Evolutionary conservation across 2,797 vertebrate species (phyloP).

Genomic region (Sebastes steindachneri): DNA sequence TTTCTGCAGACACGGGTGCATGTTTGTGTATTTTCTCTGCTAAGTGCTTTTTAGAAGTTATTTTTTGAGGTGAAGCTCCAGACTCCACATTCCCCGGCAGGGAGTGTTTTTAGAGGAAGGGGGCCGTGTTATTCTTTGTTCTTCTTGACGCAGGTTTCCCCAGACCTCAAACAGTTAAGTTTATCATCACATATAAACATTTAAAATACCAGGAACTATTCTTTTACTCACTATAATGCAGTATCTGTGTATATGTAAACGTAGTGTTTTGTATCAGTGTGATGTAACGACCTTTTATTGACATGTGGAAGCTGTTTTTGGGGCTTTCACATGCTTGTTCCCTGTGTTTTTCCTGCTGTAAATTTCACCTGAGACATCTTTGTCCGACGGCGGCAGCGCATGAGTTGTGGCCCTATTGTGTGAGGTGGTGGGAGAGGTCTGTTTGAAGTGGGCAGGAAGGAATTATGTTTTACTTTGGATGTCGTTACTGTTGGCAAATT

Average conservation of each 20-base stretch:
- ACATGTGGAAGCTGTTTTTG: background rate
- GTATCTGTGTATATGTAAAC: background rate
- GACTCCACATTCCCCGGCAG: slow-evolving; percentile 35
- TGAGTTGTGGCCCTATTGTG: slow-evolving; percentile 46
- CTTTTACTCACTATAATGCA: background rate
- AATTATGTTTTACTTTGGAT: slow-evolving; percentile 3
- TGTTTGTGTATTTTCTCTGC: slow-evolving; percentile 35
- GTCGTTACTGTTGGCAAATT: slow-evolving; percentile 24
- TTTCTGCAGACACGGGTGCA: background rate
- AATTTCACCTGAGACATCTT: slow-evolving; percentile 38
- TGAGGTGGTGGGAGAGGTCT: slow-evolving; percentile 15
- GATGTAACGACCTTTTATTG: background rate
- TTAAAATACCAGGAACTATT: slow-evolving; percentile 1
- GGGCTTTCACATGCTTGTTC: background rate
- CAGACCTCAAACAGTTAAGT: slow-evolving; percentile 41
- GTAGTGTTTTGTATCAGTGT: too few species aligned
- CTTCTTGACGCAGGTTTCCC: slow-evolving; percentile 51
- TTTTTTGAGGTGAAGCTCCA: slow-evolving; percentile 56
- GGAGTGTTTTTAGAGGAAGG: slow-evolving; percentile 66
- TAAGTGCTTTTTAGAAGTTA: slow-evolving; percentile 18
- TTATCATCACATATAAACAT: slow-evolving; percentile 51
- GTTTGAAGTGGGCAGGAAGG: slow-evolving; percentile 26
- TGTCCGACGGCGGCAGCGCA: slow-evolving; percentile 15
- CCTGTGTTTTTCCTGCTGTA: slow-evolving; percentile 42
- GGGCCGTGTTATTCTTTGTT: slow-evolving; percentile 59